A percentile compares a stretch with the other conserved stretches of the same genome.
phyloP scores from a whole-genome alignment of 2,113 vertebrate species.

The Petromus typicus region DNA sequence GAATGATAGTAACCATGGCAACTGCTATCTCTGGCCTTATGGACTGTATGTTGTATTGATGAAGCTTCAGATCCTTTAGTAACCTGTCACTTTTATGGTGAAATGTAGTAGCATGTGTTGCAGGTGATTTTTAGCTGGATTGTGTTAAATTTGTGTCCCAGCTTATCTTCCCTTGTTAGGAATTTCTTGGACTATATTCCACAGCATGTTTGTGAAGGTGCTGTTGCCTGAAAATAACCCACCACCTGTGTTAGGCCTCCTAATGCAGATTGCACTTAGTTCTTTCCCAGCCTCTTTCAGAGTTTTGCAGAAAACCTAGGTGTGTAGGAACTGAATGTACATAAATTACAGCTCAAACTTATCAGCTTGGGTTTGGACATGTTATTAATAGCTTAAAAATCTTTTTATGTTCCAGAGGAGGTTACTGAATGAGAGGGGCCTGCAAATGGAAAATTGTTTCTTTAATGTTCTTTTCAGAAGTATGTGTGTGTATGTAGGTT shows the following conservation, averaged over 20 bases:
- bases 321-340: constrained; percentile 10
- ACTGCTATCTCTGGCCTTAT: constrained; percentile 88
- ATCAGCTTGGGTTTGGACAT: constrained; percentile 64
- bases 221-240: constrained; percentile 80
- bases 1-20: constrained; percentile 90
- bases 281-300: constrained; percentile 70
- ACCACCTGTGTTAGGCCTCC: constrained; percentile 67
- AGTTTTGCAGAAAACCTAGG: constrained; percentile 57
- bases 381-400: constrained; percentile 57
- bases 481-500: background rate
- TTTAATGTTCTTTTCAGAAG: constrained; percentile 45
- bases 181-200: constrained; percentile 79
- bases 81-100: constrained; percentile 81
- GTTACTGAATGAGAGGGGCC: constrained; percentile 65
- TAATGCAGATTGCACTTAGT: constrained; percentile 66
- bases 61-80: constrained; percentile 84
- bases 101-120: constrained; percentile 80
- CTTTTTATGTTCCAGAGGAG: constrained; percentile 76
- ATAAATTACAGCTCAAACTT: constrained; percentile 56
- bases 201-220: constrained; percentile 77
- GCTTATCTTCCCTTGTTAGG: constrained; percentile 77
- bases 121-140: constrained; percentile 80
- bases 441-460: constrained; percentile 13
- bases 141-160: constrained; percentile 69
- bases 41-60: constrained; percentile 87